Evolutionary conservation across 2,797 vertebrate genomes (phyloP).

Genomic region (Prionace glauca): DNA sequence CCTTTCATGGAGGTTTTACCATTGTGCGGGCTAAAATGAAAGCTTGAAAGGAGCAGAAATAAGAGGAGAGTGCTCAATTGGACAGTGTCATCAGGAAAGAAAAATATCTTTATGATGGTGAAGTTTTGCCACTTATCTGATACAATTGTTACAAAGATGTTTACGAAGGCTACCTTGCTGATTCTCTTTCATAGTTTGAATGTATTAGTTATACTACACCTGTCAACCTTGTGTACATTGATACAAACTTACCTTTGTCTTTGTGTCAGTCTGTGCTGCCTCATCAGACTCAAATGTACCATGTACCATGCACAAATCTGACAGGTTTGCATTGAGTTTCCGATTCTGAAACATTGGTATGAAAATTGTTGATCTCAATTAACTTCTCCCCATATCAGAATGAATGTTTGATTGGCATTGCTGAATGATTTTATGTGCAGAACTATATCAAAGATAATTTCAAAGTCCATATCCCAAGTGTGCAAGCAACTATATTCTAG

Average conservation of each 20-base stretch:
- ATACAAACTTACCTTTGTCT: not conserved
- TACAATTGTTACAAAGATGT: not conserved
- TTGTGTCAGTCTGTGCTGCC: not conserved
- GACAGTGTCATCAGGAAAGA: not conserved
- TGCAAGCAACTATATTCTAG: not conserved
- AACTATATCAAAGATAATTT: not conserved
- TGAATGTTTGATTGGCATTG: not conserved
- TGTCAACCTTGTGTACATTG: not conserved
- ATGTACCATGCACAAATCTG: not conserved
- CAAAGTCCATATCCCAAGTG: not conserved
- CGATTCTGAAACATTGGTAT: not conserved
- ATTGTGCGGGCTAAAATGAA: not conserved
- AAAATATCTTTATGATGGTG: not conserved
- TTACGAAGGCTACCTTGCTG: not conserved
- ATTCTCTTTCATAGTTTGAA: not conserved
- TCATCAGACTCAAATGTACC: not conserved
- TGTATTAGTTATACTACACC: not conserved
- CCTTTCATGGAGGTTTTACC: not conserved
- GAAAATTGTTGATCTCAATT: not conserved
- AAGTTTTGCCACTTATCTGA: not conserved
- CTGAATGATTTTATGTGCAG: not conserved
- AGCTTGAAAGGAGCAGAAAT: not conserved
- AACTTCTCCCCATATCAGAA: not conserved
- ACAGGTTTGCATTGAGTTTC: not conserved
- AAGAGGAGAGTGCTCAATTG: not conserved